Evolutionary conservation across 2,113 vertebrate species (phyloP).

Genomic region (Spilogale gracilis): DNA sequence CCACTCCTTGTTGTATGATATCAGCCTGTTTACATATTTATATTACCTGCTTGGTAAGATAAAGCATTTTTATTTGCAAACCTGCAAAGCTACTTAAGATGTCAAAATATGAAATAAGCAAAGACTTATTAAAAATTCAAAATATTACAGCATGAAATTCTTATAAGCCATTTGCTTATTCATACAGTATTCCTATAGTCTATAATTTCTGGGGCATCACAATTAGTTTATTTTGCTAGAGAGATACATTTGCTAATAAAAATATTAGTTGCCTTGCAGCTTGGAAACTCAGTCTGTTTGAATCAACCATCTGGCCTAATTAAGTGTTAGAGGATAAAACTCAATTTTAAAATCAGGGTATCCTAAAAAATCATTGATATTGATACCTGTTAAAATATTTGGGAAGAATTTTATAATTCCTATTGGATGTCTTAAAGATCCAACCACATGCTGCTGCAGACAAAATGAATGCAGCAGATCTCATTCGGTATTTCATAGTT

Average conservation of each 20-base stretch:
- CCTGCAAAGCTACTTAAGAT: neutral
- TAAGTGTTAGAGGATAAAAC: conserved; percentile 59
- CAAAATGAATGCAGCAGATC: neutral
- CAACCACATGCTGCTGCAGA: neutral
- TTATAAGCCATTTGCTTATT: conserved; percentile 68
- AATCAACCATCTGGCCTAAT: conserved; percentile 44
- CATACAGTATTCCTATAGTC: neutral
- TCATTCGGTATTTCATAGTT: neutral
- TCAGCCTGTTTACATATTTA: neutral
- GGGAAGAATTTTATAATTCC: neutral
- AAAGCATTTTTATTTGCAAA: neutral
- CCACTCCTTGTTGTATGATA: neutral
- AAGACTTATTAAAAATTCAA: neutral
- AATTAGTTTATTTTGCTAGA: neutral
- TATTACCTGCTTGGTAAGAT: neutral
- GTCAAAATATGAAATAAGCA: conserved; percentile 49
- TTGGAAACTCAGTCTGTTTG: conserved; percentile 31
- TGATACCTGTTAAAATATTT: conserved; percentile 50
- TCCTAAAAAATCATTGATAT: conserved; percentile 38
- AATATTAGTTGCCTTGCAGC: conserved; percentile 19
- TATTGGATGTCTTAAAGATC: neutral
- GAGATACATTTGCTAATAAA: conserved; percentile 53
- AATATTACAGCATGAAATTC: neutral
- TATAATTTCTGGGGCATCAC: neutral
- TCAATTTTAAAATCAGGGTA: conserved; percentile 17